Evolutionary conservation across 2,113 vertebrate species (phyloP).

Genomic region (Epinephelus moara): DNA sequence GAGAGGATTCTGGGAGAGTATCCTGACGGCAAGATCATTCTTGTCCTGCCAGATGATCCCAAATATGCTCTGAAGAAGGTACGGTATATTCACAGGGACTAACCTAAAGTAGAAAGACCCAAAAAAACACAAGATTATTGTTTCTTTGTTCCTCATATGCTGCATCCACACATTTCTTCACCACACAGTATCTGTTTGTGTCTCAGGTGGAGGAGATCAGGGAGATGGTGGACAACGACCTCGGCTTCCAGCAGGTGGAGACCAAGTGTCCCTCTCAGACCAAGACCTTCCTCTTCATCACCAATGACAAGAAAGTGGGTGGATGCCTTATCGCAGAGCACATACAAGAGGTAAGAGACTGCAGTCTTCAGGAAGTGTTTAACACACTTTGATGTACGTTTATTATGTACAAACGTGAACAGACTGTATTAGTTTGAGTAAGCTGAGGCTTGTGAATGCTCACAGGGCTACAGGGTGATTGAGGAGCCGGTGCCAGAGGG

Average conservation of each 20-base stretch:
- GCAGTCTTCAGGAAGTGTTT: not conserved
- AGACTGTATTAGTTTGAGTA: not conserved
- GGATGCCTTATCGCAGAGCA: slow-evolving; percentile 99
- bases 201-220: slow-evolving; percentile 96
- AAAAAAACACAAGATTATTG: not conserved
- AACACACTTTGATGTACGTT: not conserved
- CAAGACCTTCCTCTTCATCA: slow-evolving; percentile 98
- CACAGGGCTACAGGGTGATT: slow-evolving; percentile 96
- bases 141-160: not conserved
- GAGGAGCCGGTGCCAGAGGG: slow-evolving; percentile 91
- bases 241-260: slow-evolving; percentile 97
- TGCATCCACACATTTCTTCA: not conserved
- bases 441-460: not conserved
- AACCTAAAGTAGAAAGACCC: not conserved
- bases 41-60: slow-evolving; percentile 97
- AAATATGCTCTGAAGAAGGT: slow-evolving; percentile 99
- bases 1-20: slow-evolving; percentile 96
- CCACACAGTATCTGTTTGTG: not conserved
- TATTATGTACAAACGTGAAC: not conserved
- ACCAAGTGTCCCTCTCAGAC: slow-evolving; percentile 95
- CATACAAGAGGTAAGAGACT: slow-evolving; percentile 93
- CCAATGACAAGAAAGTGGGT: slow-evolving; percentile 96
- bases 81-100: slow-evolving; percentile 36
- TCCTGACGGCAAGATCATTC: slow-evolving; percentile 98
- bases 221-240: slow-evolving; percentile 99